These are phyloP conservation scores for Panzeria rudis DNA, from an alignment of 2,888 invertebrate species.

Conservation along the genomic window DNA sequence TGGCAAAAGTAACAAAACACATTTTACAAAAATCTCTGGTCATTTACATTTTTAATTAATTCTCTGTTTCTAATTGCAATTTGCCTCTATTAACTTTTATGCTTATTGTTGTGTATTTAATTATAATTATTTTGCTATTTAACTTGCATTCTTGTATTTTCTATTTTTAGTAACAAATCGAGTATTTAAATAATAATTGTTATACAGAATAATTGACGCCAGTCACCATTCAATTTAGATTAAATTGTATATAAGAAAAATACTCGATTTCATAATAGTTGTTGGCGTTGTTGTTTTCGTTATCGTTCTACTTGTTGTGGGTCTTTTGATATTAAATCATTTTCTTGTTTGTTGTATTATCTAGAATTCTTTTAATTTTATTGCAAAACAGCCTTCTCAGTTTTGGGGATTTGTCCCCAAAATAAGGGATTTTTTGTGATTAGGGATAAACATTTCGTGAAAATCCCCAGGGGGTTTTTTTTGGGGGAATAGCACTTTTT, in stretches of 20 bases:
- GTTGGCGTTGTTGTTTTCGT: neutral
- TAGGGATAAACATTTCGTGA: no score
- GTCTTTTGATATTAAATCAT: conserved; percentile 29
- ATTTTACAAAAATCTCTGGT: neutral
- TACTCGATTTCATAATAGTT: conserved; percentile 22
- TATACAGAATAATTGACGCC: conserved; percentile 42
- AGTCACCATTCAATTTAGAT: conserved; percentile 42
- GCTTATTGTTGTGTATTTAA: neutral
- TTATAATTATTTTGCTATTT: neutral
- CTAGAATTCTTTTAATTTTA: conserved; percentile 6
- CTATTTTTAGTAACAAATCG: conserved; percentile 42
- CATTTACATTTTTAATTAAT: neutral
- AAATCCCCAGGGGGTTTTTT: no score
- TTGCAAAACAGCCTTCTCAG: neutral
- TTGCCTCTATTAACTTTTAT: neutral
- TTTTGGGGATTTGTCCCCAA: no score
- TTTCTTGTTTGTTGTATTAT: conserved; percentile 8
- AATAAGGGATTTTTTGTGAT: no score
- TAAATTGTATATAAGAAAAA: conserved; percentile 15
- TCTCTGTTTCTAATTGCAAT: neutral
- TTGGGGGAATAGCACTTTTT: no score
- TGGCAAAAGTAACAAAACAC: neutral
- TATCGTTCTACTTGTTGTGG: neutral
- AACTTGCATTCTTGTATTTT: conserved; percentile 12
- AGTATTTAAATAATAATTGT: conserved; percentile 8